phyloP scores from a whole-genome alignment of 2,113 vertebrate species.

The Pica pica region DNA sequence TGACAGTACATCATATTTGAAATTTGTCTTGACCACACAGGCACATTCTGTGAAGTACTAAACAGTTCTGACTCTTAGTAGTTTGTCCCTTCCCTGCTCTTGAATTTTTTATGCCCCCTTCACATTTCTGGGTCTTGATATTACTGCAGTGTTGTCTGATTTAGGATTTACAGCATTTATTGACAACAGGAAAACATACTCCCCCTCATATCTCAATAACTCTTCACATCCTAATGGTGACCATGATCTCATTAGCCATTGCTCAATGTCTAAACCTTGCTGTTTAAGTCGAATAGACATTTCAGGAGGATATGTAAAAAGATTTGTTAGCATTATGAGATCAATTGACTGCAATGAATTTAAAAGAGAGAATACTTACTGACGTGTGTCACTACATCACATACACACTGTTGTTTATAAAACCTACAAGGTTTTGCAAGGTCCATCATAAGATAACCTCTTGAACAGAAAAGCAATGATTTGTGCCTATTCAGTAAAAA shows the following conservation, averaged over 20 bases:
- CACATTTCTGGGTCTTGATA: constrained; percentile 21
- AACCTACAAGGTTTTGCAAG: not conserved
- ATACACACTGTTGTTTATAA: constrained; percentile 19
- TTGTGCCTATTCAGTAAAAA: not conserved
- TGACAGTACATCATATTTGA: not conserved
- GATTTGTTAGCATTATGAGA: constrained; percentile 64
- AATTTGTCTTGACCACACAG: constrained; percentile 46
- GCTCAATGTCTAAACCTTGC: constrained; percentile 23
- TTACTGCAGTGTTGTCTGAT: constrained; percentile 1
- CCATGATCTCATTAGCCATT: constrained; percentile 55
- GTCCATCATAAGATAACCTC: not conserved
- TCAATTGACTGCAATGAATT: constrained; percentile 58
- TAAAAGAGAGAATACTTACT: constrained; percentile 29
- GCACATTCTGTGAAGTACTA: not conserved
- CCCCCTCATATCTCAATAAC: constrained; percentile 42
- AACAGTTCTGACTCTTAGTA: constrained; percentile 29
- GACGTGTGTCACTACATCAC: constrained; percentile 31
- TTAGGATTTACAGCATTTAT: constrained; percentile 48
- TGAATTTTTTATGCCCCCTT: constrained; percentile 42
- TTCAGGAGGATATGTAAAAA: constrained; percentile 55
- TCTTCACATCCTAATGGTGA: constrained; percentile 52
- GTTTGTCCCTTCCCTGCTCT: constrained; percentile 6
- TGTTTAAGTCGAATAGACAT: constrained; percentile 31
- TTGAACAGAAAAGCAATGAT: constrained; percentile 31
- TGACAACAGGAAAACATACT: constrained; percentile 56